Evolutionary conservation across 2,888 invertebrate species (phyloP).

Genomic region (Eurois occulta): DNA sequence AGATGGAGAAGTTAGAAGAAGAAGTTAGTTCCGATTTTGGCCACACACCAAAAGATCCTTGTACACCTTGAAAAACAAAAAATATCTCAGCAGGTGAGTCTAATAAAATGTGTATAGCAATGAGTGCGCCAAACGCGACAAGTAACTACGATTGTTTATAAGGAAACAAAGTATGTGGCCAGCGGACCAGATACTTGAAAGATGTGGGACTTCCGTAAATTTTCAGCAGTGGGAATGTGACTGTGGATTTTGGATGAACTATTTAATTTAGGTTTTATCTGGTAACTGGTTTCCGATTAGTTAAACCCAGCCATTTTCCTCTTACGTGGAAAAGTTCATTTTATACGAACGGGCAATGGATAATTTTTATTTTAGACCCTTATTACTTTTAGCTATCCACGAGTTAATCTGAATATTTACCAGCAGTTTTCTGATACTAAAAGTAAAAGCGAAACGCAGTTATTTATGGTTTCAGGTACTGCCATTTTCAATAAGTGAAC

Average conservation of each 20-base stretch:
- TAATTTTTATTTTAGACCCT: background rate
- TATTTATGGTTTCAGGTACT: background rate
- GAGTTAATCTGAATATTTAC: background rate
- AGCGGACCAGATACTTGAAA: background rate
- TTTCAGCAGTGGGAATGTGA: background rate
- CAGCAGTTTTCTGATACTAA: background rate
- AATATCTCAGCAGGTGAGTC: too few relatives aligned
- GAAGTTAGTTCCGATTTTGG: background rate
- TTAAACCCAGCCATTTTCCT: background rate
- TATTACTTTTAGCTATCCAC: background rate
- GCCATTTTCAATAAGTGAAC: background rate
- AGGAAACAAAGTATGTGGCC: background rate
- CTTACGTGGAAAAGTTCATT: background rate
- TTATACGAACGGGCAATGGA: background rate
- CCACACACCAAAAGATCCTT: background rate
- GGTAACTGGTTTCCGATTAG: background rate
- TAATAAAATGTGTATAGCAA: conserved; percentile 20
- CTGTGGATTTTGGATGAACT: background rate
- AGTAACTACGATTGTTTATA: background rate
- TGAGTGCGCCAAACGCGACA: background rate
- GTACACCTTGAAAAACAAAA: too few relatives aligned
- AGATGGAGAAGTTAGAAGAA: background rate
- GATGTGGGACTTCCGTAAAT: too few relatives aligned
- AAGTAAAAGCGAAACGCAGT: background rate
- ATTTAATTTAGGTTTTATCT: background rate